A percentile compares a stretch with the other conserved stretches of the same genome.
These are phyloP conservation scores for Lophochroa leadbeateri DNA, from an alignment of 2,113 vertebrate genomes.

Conservation along the genomic window DNA sequence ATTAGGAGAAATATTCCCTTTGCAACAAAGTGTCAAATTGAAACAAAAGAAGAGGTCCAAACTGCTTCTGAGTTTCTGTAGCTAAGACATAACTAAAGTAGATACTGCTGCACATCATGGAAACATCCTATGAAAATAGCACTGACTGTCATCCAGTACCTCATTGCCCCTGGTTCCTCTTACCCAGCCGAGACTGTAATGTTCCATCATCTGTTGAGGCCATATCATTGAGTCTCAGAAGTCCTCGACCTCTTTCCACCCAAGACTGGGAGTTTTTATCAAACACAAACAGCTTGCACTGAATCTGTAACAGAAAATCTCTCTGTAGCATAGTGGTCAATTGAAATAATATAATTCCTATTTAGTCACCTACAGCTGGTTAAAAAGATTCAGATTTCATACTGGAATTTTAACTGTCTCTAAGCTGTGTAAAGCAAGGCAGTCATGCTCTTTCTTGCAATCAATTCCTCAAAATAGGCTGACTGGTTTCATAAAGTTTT, in stretches of 20 bases:
- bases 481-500: neutral
- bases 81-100: neutral
- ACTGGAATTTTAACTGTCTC: neutral
- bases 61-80: neutral
- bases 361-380: neutral
- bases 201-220: slow-evolving; percentile 92
- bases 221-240: slow-evolving; percentile 97
- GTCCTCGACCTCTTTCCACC: slow-evolving; percentile 95
- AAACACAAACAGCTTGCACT: slow-evolving; percentile 98
- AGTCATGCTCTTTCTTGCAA: neutral
- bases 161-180: slow-evolving; percentile 7
- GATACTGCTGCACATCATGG: neutral
- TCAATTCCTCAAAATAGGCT: neutral
- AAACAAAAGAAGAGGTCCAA: neutral
- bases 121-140: neutral
- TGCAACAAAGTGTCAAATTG: neutral
- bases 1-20: neutral
- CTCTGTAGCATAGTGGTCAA: neutral
- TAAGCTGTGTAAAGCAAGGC: neutral
- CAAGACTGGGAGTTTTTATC: slow-evolving; percentile 97
- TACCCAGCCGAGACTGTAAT: slow-evolving; percentile 94
- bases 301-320: slow-evolving; percentile 81
- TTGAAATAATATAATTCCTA: neutral
- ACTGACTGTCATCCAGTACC: neutral
- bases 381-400: neutral